A percentile compares a stretch with the other conserved stretches of the same genome.
phyloP scores from a whole-genome alignment of 2,888 invertebrate genomes.

The Nomada hirtipes region DNA sequence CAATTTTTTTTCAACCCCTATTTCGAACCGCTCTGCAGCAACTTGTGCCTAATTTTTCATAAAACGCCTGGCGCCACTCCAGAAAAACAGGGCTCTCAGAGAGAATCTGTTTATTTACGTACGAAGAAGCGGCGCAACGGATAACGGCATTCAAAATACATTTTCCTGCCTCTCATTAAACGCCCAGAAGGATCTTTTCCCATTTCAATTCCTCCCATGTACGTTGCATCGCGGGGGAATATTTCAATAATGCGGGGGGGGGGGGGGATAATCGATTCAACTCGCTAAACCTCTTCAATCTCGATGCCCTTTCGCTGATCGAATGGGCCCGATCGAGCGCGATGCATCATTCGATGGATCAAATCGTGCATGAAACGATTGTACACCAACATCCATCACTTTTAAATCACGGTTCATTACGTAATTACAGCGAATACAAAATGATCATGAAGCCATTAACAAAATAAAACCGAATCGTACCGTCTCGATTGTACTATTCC shows the following conservation, averaged over 20 bases:
- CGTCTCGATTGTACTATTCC: conserved; percentile 52
- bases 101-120: conserved; percentile 29
- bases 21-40: not conserved
- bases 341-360: not conserved
- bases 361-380: not conserved
- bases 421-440: not conserved
- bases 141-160: conserved; percentile 8
- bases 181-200: not conserved
- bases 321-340: conserved; percentile 16
- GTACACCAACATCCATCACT: no score
- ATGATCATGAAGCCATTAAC: not conserved
- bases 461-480: conserved; percentile 72
- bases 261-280: not conserved
- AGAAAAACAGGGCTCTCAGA: conserved; percentile 3
- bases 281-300: conserved; percentile 6
- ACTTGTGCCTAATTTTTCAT: not conserved
- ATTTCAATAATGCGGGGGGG: no score
- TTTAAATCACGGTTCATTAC: not conserved
- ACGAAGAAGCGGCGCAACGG: not conserved
- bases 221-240: no score
- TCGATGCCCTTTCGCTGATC: conserved; percentile 18
- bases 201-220: no score
- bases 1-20: not conserved
- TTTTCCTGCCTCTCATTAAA: conserved; percentile 1
- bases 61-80: conserved; percentile 21